A percentile compares a stretch with the other conserved stretches of the same genome.
Evolutionary conservation across 2,797 vertebrate species (phyloP).

Genomic region (Myotis planiceps): DNA sequence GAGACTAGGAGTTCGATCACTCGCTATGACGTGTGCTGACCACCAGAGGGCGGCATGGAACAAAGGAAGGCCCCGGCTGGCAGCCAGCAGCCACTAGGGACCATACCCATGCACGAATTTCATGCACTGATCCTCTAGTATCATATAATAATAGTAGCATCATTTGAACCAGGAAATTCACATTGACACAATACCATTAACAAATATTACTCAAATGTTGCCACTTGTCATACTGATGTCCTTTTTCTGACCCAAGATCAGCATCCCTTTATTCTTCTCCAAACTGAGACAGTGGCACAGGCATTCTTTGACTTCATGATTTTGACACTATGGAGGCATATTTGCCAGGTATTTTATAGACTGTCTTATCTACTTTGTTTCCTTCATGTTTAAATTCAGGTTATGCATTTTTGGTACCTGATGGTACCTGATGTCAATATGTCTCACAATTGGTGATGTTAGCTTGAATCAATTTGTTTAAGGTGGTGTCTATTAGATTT

Average conservation of each 20-base stretch:
- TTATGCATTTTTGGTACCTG: background rate
- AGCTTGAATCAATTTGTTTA: background rate
- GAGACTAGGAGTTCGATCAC: no score
- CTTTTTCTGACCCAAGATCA: background rate
- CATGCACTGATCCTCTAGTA: no score
- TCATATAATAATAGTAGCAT: background rate
- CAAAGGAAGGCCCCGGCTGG: no score
- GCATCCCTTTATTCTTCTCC: background rate
- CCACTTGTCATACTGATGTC: background rate
- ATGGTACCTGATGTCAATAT: background rate
- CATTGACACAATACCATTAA: background rate
- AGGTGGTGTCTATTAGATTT: background rate
- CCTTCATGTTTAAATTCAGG: background rate
- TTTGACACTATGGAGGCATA: background rate
- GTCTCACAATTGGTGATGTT: background rate
- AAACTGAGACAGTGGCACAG: background rate
- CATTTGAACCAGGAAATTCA: conserved; percentile 13
- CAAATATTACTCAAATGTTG: background rate
- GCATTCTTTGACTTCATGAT: background rate
- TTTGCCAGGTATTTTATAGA: background rate
- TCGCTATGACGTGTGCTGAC: no score
- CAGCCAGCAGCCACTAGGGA: no score
- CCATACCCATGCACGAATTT: no score
- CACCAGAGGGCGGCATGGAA: no score
- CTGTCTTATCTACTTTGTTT: background rate